Percentiles rank a stretch among this genome's conserved stretches.
Conservation (phyloP, 2,113 vertebrate genomes). For the Turdus rufiventris region DNA sequence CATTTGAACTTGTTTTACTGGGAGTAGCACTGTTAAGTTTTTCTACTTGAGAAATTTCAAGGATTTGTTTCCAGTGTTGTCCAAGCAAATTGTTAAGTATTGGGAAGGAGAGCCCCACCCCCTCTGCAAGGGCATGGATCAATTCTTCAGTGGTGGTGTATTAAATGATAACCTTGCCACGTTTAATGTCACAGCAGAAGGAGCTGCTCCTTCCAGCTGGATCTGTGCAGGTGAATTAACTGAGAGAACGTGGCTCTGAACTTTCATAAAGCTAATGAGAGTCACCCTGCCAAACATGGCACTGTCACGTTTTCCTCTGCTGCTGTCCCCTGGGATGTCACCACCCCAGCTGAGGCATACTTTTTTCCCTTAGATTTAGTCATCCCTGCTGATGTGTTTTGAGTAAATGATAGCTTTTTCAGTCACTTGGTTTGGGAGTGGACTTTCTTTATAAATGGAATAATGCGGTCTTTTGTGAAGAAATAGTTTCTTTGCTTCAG, state of each 20-base stretch:
- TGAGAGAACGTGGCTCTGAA: not conserved
- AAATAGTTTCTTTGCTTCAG: not conserved
- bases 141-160: conserved; percentile 21
- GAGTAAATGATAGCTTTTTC: not conserved
- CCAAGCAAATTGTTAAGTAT: not conserved
- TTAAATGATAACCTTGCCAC: conserved; percentile 71
- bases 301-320: not conserved
- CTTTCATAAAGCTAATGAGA: not conserved
- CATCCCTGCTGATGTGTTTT: not conserved
- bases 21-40: not conserved
- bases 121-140: conserved; percentile 51
- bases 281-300: not conserved
- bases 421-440: not conserved
- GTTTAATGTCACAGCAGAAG: conserved; percentile 65
- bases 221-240: conserved; percentile 43
- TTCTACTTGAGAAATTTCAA: conserved; percentile 10
- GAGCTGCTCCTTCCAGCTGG: conserved; percentile 37
- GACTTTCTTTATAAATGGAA: not conserved
- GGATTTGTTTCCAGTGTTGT: not conserved
- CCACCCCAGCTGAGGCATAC: not conserved
- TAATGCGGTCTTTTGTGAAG: not conserved
- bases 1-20: not conserved
- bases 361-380: not conserved
- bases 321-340: not conserved
- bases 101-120: not conserved